Base-by-base conservation (phyloP, 2,797 vertebrate genomes). In the Limosa lapponica region DNA sequence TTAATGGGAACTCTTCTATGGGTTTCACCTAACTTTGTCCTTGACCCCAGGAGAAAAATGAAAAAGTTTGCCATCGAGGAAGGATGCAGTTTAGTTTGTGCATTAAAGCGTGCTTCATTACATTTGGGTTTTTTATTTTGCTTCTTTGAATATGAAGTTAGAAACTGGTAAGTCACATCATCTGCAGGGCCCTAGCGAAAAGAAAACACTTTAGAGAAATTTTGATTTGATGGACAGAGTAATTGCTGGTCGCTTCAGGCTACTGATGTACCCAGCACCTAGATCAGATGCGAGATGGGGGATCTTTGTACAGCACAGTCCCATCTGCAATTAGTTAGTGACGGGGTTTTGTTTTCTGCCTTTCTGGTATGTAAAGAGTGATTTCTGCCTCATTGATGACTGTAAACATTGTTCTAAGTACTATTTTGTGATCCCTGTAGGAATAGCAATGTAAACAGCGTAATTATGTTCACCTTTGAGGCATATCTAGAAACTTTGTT, bases 381-480 rank as follows among this genome's bases (percentile, higher is more conserved):
- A 90, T 93, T 97, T 94, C 94, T 94, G 75, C 91, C 82, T 92
- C 11, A 1, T 17, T 93, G 86, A 87, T 85, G 81, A 89, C 79
- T 93, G 89, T 93, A 96, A 97, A 95, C 93, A 94, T 95, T 90
- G 89, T 86, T 92, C 78, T 78, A 88, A 97, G 89, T 67, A 73
- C 46, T 87, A 34, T 62, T 96, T 97, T 91, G 94, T 91, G 83
- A 91, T 96, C 94, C 94, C 95, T 84, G 88, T 57, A 95, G 95
- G 91, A 94, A 86, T 93, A 89, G 43, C 89, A 85, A 59, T 92
- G 96, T 95, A 97, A 97, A 96, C 94, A 97, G 89, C 61, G 0
- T 97, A 95, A 96, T 96, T 96, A 82, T n/a, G 57, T 88, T 94
- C 81, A 92, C 87, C 93, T 97, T 95, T 92, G 94, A 96, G 91